Percentiles rank a stretch among this genome's conserved stretches.
Evolutionary conservation across 1,140 invertebrate genomes (phyloP).

Genomic region (Camponotus floridanus): DNA sequence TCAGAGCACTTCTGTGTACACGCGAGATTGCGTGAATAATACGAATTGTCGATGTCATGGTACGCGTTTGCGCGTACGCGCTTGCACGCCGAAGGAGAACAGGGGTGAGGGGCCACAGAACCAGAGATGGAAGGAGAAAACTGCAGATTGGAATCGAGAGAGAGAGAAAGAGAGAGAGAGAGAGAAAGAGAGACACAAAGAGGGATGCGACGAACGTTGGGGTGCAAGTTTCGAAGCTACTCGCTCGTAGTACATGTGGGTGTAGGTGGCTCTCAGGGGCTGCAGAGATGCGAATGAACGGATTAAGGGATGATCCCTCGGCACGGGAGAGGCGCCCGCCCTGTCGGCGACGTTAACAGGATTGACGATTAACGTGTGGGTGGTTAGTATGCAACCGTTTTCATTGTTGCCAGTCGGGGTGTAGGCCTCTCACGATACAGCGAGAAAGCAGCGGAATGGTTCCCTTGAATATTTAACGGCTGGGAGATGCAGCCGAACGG

Average conservation of each 20-base stretch:
- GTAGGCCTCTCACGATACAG: constrained; percentile 65
- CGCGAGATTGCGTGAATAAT: constrained; percentile 66
- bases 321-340: constrained; percentile 79
- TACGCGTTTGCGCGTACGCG: constrained; percentile 24
- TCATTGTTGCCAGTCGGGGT: constrained; percentile 72
- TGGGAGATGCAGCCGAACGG: constrained; percentile 14
- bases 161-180: neutral
- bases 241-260: constrained; percentile 66
- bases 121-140: constrained; percentile 12
- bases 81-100: constrained; percentile 10
- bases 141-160: neutral
- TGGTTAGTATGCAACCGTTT: constrained; percentile 81
- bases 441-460: constrained; percentile 63
- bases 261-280: constrained; percentile 76
- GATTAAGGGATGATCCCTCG: constrained; percentile 86
- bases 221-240: constrained; percentile 72
- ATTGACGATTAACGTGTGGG: constrained; percentile 85
- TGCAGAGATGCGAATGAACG: constrained; percentile 85
- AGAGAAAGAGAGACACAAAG: neutral
- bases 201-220: constrained; percentile 59
- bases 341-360: constrained; percentile 82
- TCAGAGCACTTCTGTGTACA: constrained; percentile 31
- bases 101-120: neutral
- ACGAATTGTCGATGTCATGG: constrained; percentile 63
- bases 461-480: constrained; percentile 67